Conservation (phyloP, 1,140 invertebrate genomes). For the Bilobella aurantiaca region DNA sequence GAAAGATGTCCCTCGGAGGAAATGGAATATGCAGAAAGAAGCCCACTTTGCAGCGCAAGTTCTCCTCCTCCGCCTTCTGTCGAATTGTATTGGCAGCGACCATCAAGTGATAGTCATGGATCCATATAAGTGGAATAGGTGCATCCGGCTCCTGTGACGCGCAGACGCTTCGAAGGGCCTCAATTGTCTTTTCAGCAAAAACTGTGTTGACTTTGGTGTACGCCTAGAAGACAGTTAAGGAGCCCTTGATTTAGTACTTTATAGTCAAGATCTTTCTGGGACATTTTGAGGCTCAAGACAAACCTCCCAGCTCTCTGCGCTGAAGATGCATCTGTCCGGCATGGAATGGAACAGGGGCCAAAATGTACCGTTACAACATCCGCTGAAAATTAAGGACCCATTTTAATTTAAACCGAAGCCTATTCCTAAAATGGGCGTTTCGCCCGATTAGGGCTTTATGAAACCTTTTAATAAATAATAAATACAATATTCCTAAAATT, state of each 20-base stretch:
- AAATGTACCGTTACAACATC: slow-evolving; percentile 52
- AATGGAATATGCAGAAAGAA: slow-evolving; percentile 90
- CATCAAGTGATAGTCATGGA: slow-evolving; percentile 88
- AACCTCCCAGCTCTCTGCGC: slow-evolving; percentile 63
- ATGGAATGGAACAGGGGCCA: slow-evolving; percentile 87
- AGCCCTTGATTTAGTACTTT: too few species aligned
- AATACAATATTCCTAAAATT: not conserved
- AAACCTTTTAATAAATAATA: too few species aligned
- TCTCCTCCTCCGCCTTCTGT: slow-evolving; percentile 63
- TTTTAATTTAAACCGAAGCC: too few species aligned
- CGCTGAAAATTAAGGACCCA: not conserved
- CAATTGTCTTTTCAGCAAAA: slow-evolving; percentile 67
- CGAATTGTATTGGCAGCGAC: slow-evolving; percentile 77
- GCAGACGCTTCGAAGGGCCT: slow-evolving; percentile 52
- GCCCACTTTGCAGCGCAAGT: slow-evolving; percentile 64
- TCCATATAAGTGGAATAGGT: slow-evolving; percentile 67
- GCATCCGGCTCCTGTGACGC: slow-evolving; percentile 41
- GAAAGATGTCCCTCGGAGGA: slow-evolving; percentile 82
- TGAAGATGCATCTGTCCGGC: slow-evolving; percentile 67
- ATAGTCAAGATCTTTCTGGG: not conserved
- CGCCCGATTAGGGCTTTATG: too few species aligned
- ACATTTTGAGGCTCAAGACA: slow-evolving; percentile 7
- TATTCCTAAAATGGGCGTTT: too few species aligned
- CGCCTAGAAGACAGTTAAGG: slow-evolving; percentile 43
- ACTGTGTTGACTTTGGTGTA: slow-evolving; percentile 69